Evolutionary conservation across 2,888 invertebrate genomes (phyloP).

Genomic region (Plemyria rubiginata): DNA sequence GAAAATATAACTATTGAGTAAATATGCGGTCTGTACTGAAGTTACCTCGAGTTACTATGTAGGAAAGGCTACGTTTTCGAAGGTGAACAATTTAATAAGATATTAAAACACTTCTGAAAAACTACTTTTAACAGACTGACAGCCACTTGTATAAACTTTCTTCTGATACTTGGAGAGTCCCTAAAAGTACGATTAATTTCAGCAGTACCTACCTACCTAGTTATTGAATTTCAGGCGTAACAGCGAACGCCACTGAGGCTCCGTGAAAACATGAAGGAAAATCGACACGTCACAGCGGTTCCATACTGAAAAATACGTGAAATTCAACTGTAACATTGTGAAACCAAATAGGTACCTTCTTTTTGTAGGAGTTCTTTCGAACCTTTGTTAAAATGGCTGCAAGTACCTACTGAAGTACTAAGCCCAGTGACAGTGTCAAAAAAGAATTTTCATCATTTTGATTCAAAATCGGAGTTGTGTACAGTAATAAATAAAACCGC

Average conservation of each 20-base stretch:
- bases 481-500: constrained; percentile 1
- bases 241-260: constrained; percentile 16
- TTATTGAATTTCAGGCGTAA: constrained; percentile 18
- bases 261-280: constrained; percentile 9
- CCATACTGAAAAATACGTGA: background rate
- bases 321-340: background rate
- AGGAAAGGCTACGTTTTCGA: background rate
- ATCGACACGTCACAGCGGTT: constrained; percentile 20
- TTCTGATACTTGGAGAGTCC: background rate
- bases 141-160: too few relatives aligned
- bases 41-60: background rate
- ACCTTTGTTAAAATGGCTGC: background rate
- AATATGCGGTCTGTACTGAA: background rate
- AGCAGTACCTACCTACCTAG: too few relatives aligned
- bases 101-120: too few relatives aligned
- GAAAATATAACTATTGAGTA: background rate
- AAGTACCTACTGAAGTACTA: background rate
- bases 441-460: constrained; percentile 1
- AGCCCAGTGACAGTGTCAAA: background rate
- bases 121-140: too few relatives aligned
- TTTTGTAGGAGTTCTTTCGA: background rate
- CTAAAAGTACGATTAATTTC: background rate
- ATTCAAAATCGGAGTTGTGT: background rate
- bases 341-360: background rate
- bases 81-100: background rate